A percentile compares a stretch with the other conserved stretches of the same genome.
These are phyloP conservation scores for Cynaeus angustus DNA, from an alignment of 2,888 invertebrate species.

Conservation along the genomic window DNA sequence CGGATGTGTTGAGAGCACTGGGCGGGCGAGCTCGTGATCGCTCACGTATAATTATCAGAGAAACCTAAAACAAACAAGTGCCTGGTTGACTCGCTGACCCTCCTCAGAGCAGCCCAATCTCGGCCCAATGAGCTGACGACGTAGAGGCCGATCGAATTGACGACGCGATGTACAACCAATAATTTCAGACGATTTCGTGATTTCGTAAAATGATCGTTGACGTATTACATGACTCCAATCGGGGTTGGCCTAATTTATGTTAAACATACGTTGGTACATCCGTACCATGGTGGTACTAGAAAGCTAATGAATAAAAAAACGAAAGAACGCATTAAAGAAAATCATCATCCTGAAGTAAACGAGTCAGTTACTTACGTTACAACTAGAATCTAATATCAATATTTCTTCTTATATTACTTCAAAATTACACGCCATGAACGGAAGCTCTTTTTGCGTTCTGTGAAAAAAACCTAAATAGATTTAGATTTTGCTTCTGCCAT, in stretches of 20 bases:
- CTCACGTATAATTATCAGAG: slow-evolving; percentile 70
- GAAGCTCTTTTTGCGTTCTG: too few species aligned
- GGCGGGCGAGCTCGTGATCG: slow-evolving; percentile 70
- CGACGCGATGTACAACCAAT: slow-evolving; percentile 57
- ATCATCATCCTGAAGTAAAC: too few species aligned
- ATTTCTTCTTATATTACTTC: too few species aligned
- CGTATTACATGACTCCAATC: slow-evolving; percentile 60
- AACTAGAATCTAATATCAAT: too few species aligned
- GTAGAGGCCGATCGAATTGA: slow-evolving; percentile 52
- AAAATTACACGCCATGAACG: too few species aligned
- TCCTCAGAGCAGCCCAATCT: slow-evolving; percentile 60
- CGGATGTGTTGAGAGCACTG: slow-evolving; percentile 68
- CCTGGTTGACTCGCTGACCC: slow-evolving; percentile 69
- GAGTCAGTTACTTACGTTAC: too few species aligned
- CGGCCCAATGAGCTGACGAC: slow-evolving; percentile 57
- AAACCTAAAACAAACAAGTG: slow-evolving; percentile 71
- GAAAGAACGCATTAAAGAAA: too few species aligned
- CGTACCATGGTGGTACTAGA: slow-evolving; percentile 8
- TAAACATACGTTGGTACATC: slow-evolving; percentile 55
- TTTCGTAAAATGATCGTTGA: slow-evolving; percentile 62
- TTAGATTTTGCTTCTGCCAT: too few species aligned
- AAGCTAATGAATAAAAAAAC: not conserved
- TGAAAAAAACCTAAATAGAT: too few species aligned
- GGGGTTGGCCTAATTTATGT: slow-evolving; percentile 63
- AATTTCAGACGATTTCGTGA: slow-evolving; percentile 66